phyloP scores from a whole-genome alignment of 2,113 vertebrate genomes.

The Coreoperca whiteheadi region DNA sequence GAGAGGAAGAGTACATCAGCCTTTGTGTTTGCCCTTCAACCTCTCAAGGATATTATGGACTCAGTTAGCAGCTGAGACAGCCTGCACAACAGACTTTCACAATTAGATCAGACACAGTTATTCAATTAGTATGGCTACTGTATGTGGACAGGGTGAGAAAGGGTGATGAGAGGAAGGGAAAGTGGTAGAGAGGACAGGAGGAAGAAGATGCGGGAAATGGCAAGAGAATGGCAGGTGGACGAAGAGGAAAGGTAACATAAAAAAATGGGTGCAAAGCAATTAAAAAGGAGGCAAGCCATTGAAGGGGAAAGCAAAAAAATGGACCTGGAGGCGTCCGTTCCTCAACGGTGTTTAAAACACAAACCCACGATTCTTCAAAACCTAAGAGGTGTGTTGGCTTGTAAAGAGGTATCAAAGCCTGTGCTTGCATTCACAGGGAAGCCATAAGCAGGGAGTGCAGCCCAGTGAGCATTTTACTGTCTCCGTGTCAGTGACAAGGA shows the following conservation, averaged over 20 bases:
- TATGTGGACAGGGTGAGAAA: slow-evolving; percentile 17
- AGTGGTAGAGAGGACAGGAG: not conserved
- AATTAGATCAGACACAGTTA: slow-evolving; percentile 59
- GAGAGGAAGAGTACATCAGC: not conserved
- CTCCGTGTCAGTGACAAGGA: slow-evolving; percentile 56
- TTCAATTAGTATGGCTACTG: slow-evolving; percentile 32
- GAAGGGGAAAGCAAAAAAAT: not conserved
- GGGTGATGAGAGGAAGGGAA: not conserved
- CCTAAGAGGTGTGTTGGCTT: slow-evolving; percentile 13
- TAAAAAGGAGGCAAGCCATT: not conserved
- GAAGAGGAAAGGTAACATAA: not conserved
- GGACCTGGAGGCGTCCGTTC: not conserved
- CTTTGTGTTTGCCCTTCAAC: slow-evolving; percentile 20
- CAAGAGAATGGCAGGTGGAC: not conserved
- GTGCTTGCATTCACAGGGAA: slow-evolving; percentile 26
- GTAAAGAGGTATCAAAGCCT: slow-evolving; percentile 7
- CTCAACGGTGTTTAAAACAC: slow-evolving; percentile 6
- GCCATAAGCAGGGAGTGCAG: slow-evolving; percentile 32
- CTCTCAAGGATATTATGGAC: slow-evolving; percentile 25
- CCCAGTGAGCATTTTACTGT: slow-evolving; percentile 60
- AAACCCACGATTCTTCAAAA: slow-evolving; percentile 27
- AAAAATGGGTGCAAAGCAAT: slow-evolving; percentile 17
- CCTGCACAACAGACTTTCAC: slow-evolving; percentile 39
- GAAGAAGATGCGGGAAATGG: not conserved
- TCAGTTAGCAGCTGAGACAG: slow-evolving; percentile 38